Percentiles rank a stretch among this genome's conserved stretches.
Conservation (phyloP, 2,113 vertebrate genomes). For the Odocoileus hemionus region DNA sequence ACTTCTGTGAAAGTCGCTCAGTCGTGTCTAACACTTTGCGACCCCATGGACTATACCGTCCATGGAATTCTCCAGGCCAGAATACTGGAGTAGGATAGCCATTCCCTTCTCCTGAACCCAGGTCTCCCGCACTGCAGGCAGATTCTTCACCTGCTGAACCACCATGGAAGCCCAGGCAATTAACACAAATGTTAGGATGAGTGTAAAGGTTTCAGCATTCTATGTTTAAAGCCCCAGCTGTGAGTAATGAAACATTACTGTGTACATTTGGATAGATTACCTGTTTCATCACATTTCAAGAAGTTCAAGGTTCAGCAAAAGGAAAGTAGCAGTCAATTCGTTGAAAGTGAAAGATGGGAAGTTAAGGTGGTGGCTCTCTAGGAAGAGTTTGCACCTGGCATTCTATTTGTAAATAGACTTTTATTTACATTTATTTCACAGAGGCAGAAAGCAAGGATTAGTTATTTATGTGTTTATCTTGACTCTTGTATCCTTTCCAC, state of each 20-base stretch:
- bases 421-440: background rate
- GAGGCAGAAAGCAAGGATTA: background rate
- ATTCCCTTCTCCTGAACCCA: background rate
- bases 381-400: background rate
- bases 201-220: slow-evolving; percentile 50
- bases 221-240: slow-evolving; percentile 1
- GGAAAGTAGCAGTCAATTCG: background rate
- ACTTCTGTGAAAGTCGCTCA: background rate
- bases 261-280: slow-evolving; percentile 48
- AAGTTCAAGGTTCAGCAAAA: background rate
- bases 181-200: background rate
- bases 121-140: background rate
- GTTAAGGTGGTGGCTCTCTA: background rate
- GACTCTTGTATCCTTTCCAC: background rate
- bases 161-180: background rate
- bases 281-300: slow-evolving; percentile 48
- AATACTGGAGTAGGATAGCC: background rate
- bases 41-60: background rate
- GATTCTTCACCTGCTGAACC: background rate
- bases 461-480: background rate
- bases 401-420: slow-evolving; percentile 14
- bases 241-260: slow-evolving; percentile 52
- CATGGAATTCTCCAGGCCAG: background rate
- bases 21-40: background rate
- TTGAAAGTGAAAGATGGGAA: background rate